Base-by-base conservation (phyloP, 2,888 invertebrate genomes). In the Pterobdella sp. region DNA sequence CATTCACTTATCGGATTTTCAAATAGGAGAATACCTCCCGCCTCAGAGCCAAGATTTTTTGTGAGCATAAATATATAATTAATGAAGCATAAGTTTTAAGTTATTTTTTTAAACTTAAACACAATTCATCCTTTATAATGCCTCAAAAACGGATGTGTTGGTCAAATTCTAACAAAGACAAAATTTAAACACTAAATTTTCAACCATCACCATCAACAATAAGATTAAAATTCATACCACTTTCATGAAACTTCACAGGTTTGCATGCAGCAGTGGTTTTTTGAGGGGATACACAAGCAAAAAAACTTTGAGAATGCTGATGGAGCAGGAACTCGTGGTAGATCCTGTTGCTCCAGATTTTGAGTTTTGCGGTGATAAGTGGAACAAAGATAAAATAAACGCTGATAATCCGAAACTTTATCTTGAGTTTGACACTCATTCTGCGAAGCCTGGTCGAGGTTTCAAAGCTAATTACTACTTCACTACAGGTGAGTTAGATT, bases 401-500 rank as follows among this genome's bases (percentile, higher is more conserved):
- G 94, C 94, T 72, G 92, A 93, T 83, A 94, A 94, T 0, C 94
- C 95, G 1, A 88, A 94, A 70, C 88, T 96, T 76, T 91, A 94
- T 64, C 91, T 96, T 89, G 92, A 94, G 70, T 94, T 95, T 85
- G 93, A 93, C 84, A 93, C 73, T 3, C 22, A 29, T 26, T 4
- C 22, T 18, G 66, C 37, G 4, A 68, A 35, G 22, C 65, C 37
- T n/a, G 95, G 94, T 7, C 87, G 90, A 69, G 94, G 94, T 73
- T 94, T 95, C 83, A 93, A 94, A 84, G 92, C 91, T 78, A 89
- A 88, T 84, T 93, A 91, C 83, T 88, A 88, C 69, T 92, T 92
- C 84, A 89, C 91, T 86, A 90, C 91, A 85, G 91, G 91, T 91
- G 76, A 74, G n/a, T n/a, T n/a, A n/a, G n/a, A n/a, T n/a, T n/a